These are phyloP conservation scores for Aproaerema taeniolella DNA, from an alignment of 2,888 invertebrate genomes.

Conservation along the genomic window DNA sequence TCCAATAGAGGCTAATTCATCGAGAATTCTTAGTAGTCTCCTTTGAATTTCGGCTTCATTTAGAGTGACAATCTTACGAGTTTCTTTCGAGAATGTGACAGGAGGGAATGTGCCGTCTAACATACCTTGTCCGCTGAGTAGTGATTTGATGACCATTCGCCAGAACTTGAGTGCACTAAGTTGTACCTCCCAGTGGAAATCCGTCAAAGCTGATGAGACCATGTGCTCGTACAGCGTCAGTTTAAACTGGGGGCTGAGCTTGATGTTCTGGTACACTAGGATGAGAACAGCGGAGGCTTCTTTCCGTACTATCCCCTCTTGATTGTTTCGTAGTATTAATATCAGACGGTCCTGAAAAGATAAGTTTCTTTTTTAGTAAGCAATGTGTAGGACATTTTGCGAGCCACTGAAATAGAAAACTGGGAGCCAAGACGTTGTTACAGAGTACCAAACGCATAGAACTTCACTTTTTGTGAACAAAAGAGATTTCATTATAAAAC, in stretches of 20 bases:
- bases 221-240: conserved; percentile 80
- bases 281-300: conserved; percentile 83
- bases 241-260: conserved; percentile 73
- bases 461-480: too few species aligned
- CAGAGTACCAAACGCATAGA: too few species aligned
- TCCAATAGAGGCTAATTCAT: conserved; percentile 81
- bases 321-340: conserved; percentile 79
- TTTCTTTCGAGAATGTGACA: conserved; percentile 87
- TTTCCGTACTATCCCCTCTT: conserved; percentile 86
- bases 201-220: conserved; percentile 80
- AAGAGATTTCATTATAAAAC: too few species aligned
- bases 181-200: conserved; percentile 91
- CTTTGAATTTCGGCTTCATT: conserved; percentile 81
- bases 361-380: neutral
- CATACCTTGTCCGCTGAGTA: conserved; percentile 87
- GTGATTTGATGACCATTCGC: conserved; percentile 80
- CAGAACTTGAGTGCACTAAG: conserved; percentile 84
- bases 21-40: conserved; percentile 80
- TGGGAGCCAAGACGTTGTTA: too few species aligned
- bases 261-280: conserved; percentile 81
- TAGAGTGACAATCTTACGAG: conserved; percentile 85
- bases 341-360: conserved; percentile 71
- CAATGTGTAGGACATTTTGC: neutral
- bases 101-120: conserved; percentile 87
- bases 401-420: too few species aligned